Evolutionary conservation across 1,140 invertebrate species (phyloP).

Genomic region (Holotrichia oblita): DNA sequence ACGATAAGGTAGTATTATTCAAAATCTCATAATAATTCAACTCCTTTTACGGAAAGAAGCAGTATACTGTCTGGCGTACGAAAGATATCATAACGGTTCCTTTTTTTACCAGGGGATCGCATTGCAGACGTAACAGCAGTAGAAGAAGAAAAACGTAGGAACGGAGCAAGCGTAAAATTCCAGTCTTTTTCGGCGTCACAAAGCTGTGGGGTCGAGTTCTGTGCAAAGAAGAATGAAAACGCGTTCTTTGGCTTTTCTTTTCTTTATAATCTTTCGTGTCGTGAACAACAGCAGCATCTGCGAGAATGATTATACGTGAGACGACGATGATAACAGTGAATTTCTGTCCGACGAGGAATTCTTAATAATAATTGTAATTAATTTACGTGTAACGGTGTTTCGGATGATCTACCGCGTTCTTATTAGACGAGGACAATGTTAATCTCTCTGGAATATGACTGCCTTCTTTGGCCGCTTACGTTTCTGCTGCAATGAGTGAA

Average conservation of each 20-base stretch:
- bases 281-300: neutral
- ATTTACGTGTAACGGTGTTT: slow-evolving; percentile 16
- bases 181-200: neutral
- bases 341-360: slow-evolving; percentile 6
- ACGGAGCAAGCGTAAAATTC: neutral
- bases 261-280: neutral
- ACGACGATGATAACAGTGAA: neutral
- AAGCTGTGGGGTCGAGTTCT: neutral
- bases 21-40: neutral
- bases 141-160: neutral
- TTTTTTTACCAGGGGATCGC: neutral
- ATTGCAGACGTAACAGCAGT: neutral
- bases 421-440: slow-evolving; percentile 16
- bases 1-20: neutral
- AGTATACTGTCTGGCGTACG: neutral
- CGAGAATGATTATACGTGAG: neutral
- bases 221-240: neutral
- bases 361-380: slow-evolving; percentile 15
- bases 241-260: neutral
- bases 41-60: neutral
- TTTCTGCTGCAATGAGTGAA: neutral
- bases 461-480: neutral
- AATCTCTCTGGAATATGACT: slow-evolving; percentile 3
- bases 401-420: slow-evolving; percentile 13
- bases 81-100: neutral